Evolutionary conservation across 2,888 invertebrate genomes (phyloP), one percentile per base, ranked within the genome.

Genomic region (Drosophila tanythrix): DNA sequence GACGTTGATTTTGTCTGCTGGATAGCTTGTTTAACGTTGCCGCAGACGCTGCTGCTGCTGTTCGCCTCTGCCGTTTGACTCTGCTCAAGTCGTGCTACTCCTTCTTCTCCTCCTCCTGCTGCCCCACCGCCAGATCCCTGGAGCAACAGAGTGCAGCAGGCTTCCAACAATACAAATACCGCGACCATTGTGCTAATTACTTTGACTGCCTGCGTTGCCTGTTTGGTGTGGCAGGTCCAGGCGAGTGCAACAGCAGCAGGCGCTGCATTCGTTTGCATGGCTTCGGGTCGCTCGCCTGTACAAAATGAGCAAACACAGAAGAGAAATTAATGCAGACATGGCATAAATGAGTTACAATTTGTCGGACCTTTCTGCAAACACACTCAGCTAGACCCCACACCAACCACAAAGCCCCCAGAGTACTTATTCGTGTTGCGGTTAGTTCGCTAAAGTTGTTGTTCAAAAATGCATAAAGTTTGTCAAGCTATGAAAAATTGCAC

Each of bases 191-290:
- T 84, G 83, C 89, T 92, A 89, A 92, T 81, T 83, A 90, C 83
- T 83, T 91, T 89, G 88, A 88, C 90, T 65, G 91, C 83, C 79
- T 88, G 91, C 70, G 86, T 80, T 57, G 89, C 88, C 72, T 82
- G 88, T 57, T 81, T 89, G 79, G 84, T 89, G 76, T 84, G 85
- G 59, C 85, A 89, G 73, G 91, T 82, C 83, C 85, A 86, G 89
- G 91, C 91, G 74, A 89, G 61, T 58, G 81, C 86, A 59, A 78
- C 83, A 62, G 86, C 83, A 78, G 90, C 89, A 73, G 85, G 85
- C 67, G 96, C 95, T 74, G 95, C 95, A 89, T 96, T 96, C 75
- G 96, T 96, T 93, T 96, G 96, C 96, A 96, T 96, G 62, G 96
- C 96, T 86, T 96, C 96, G 84, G 96, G 96, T 90, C 95, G 95